Conservation (phyloP, 2,888 invertebrate species). For the Caenorhabditis doughertyi region DNA sequence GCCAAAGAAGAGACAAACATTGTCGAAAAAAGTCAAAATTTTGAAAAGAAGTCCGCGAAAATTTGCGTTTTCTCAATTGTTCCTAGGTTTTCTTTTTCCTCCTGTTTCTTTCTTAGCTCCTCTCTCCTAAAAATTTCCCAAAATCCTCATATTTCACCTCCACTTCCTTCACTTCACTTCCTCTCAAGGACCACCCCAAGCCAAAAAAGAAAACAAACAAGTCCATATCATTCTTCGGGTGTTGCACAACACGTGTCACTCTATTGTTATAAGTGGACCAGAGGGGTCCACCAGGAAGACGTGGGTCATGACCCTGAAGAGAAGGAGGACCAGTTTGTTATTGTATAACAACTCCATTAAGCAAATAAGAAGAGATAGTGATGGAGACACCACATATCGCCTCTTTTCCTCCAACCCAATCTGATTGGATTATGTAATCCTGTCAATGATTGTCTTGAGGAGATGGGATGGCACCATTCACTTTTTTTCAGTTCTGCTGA, state of each 20-base stretch:
- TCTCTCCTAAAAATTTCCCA: no score
- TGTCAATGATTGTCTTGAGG: conserved; percentile 2
- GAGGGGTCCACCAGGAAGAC: not conserved
- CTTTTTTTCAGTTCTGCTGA: no score
- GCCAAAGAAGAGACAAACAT: no score
- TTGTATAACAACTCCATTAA: not conserved
- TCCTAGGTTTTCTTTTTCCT: no score
- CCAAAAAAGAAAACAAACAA: not conserved
- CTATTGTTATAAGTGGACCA: conserved; percentile 7
- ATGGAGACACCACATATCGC: no score
- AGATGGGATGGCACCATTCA: not conserved
- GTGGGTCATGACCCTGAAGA: not conserved
- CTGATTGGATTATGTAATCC: conserved; percentile 6
- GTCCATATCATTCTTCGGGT: not conserved
- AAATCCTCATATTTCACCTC: no score
- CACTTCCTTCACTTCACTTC: no score
- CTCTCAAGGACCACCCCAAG: no score
- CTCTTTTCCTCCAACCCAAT: not conserved
- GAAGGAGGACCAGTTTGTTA: not conserved
- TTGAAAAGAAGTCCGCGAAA: no score
- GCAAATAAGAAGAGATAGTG: not conserved
- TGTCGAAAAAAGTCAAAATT: no score
- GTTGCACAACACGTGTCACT: not conserved
- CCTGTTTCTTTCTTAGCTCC: no score
- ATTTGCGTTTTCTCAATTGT: no score